These are phyloP conservation scores for Liopterus haemorrhoidalis DNA, from an alignment of 2,888 invertebrate species.

Conservation along the genomic window DNA sequence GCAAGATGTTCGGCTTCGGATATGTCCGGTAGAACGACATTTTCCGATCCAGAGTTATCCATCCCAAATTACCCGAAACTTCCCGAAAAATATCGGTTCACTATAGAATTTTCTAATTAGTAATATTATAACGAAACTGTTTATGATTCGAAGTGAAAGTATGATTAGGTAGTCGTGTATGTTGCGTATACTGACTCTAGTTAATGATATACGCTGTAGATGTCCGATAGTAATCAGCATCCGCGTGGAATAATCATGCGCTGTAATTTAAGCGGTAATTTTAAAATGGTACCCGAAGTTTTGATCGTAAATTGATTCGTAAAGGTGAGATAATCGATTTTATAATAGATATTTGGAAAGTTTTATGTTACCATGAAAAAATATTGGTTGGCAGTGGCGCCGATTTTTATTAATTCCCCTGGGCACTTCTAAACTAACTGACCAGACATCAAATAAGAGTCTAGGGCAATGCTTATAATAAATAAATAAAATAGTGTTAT, in stretches of 20 bases:
- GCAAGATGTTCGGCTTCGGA: slow-evolving; percentile 63
- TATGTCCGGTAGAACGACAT: slow-evolving; percentile 66
- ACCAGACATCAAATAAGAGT: no score
- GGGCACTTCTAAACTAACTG: no score
- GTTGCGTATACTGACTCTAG: slow-evolving; percentile 13
- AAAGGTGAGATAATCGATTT: no score
- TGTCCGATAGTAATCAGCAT: slow-evolving; percentile 20
- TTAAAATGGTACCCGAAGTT: slow-evolving; percentile 16
- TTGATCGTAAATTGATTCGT: slow-evolving; percentile 13
- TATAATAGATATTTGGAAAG: no score
- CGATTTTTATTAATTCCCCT: no score
- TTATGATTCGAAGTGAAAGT: no score
- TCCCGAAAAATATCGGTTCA: slow-evolving; percentile 22
- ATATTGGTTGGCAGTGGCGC: no score
- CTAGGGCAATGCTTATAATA: no score
- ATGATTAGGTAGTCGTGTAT: no score
- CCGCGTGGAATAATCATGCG: slow-evolving; percentile 16
- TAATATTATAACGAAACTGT: no score
- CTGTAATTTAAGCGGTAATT: slow-evolving; percentile 12
- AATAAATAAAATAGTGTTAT: no score
- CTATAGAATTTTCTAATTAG: slow-evolving; percentile 14
- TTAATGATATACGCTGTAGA: slow-evolving; percentile 24
- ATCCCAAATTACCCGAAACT: slow-evolving; percentile 39
- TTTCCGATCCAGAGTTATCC: slow-evolving; percentile 54
- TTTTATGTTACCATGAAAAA: no score